These are phyloP conservation scores for Scortum barcoo DNA, from an alignment of 2,113 vertebrate genomes.

Conservation along the genomic window DNA sequence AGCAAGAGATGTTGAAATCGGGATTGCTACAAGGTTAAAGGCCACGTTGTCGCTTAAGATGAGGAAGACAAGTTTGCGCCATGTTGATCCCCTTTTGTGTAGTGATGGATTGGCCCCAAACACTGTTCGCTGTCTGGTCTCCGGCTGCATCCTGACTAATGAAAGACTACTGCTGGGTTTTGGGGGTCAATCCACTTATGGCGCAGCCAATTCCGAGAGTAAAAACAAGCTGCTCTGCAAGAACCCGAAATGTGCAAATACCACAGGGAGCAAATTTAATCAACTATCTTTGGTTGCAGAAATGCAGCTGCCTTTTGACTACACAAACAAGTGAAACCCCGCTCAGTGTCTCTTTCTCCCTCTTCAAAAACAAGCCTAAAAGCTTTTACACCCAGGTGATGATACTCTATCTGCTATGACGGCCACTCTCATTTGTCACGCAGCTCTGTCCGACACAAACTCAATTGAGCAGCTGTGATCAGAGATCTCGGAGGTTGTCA, in stretches of 20 bases:
- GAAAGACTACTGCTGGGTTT: conserved; percentile 76
- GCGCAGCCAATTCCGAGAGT: conserved; percentile 63
- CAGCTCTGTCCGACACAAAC: conserved; percentile 69
- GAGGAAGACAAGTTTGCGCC: conserved; percentile 56
- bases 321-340: conserved; percentile 47
- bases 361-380: conserved; percentile 54
- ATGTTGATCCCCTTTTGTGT: conserved; percentile 57
- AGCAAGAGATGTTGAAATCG: conserved; percentile 40
- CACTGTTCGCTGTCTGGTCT: conserved; percentile 65
- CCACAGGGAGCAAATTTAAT: conserved; percentile 71
- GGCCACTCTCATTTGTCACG: conserved; percentile 71
- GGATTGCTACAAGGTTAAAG: conserved; percentile 50
- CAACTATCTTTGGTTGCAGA: conserved; percentile 63
- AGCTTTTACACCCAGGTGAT: conserved; percentile 70
- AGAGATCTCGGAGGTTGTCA: conserved; percentile 69
- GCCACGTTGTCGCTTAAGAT: conserved; percentile 40
- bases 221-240: conserved; percentile 71
- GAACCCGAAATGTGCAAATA: conserved; percentile 69
- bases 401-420: conserved; percentile 70
- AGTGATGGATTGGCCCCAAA: conserved; percentile 70
- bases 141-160: conserved; percentile 67
- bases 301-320: conserved; percentile 53
- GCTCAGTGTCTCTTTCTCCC: conserved; percentile 12
- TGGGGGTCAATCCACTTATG: conserved; percentile 78
- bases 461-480: conserved; percentile 76